Base-by-base conservation (phyloP, 2,888 invertebrate genomes). In the Eudiplozoon nipponicum region DNA sequence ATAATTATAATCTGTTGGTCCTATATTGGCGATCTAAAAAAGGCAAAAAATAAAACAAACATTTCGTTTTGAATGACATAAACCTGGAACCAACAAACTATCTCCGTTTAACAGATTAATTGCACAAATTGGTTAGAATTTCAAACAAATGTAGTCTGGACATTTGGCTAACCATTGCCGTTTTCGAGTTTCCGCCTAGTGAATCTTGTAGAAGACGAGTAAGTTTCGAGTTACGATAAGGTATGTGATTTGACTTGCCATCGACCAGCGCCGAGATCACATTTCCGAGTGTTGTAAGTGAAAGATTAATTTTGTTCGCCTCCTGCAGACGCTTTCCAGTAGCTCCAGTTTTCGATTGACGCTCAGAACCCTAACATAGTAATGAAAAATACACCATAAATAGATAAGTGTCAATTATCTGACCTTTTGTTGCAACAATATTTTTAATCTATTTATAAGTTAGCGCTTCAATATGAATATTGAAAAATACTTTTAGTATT, bases 251-350 rank as follows among this genome's bases (percentile, higher is more conserved):
- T 49, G 75, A 75, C 61, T 84, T 86, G 33, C 84, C 81, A 61
- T 94, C 90, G 2, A 86, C 86, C 46, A 94, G 63, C 1, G 94
- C 84, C 3, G 86, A 84, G 49, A 98, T 94, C 2, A 94, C 94
- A 61, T 90, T 90, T 20, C 90, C 90, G 39, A 94, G 63, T 1
- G 84, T 86, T 0, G 90, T 86, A 0, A 94, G 67, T 0, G 90
- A 90, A 45, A 86, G 68, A 65, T 90, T 90, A 46, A 94, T 94
- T 61, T 86, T 90, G 0, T 81, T 80, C 0, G 90, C 86, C 60
- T 94, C 90, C 53, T 81, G 75, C 39, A 90, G 63, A 1, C 86
- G 67, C 46, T 78, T 70, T 21, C 90, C 80, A 22, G 73, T 71
- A 0, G 90, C 78, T 51, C 84, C 84, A 0, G 90, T 86, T 61